phyloP scores from a whole-genome alignment of 2,888 invertebrate genomes.

The Limnephilus marmoratus region DNA sequence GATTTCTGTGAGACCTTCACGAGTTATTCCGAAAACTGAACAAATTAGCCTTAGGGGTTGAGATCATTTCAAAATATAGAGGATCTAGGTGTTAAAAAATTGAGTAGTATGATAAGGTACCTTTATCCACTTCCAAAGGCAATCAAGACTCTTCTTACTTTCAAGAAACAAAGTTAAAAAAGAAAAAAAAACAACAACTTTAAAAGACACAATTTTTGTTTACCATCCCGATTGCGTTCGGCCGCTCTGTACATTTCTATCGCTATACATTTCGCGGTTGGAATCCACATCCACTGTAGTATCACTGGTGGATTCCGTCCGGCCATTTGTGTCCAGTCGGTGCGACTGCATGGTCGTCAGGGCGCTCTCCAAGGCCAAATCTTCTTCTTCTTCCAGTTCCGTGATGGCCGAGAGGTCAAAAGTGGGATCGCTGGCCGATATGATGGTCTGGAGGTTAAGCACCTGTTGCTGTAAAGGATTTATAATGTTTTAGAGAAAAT shows the following conservation, averaged over 20 bases:
- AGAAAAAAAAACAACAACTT: no score
- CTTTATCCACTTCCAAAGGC: no score
- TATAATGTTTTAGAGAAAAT: not conserved
- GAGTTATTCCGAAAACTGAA: no score
- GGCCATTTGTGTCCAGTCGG: conserved; percentile 69
- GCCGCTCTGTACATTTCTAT: conserved; percentile 32
- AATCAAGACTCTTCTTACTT: no score
- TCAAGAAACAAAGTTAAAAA: not conserved
- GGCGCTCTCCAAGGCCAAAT: conserved; percentile 69
- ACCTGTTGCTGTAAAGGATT: conserved; percentile 71
- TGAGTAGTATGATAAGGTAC: no score
- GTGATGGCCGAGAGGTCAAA: conserved; percentile 76
- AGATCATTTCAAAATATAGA: no score
- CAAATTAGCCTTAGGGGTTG: no score
- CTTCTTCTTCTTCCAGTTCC: conserved; percentile 74
- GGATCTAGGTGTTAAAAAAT: no score
- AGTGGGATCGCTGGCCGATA: conserved; percentile 74
- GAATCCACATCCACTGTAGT: conserved; percentile 22
- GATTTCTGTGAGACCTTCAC: no score
- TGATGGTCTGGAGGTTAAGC: conserved; percentile 75
- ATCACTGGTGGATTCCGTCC: conserved; percentile 21
- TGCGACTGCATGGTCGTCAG: conserved; percentile 69
- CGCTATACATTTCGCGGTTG: conserved; percentile 8
- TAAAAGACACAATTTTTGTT: conserved; percentile 49
- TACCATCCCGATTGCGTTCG: conserved; percentile 71